Percentiles rank a stretch among this genome's conserved stretches.
Conservation (phyloP, 1,140 invertebrate species). For the Brachionus asplanchnoidis region DNA sequence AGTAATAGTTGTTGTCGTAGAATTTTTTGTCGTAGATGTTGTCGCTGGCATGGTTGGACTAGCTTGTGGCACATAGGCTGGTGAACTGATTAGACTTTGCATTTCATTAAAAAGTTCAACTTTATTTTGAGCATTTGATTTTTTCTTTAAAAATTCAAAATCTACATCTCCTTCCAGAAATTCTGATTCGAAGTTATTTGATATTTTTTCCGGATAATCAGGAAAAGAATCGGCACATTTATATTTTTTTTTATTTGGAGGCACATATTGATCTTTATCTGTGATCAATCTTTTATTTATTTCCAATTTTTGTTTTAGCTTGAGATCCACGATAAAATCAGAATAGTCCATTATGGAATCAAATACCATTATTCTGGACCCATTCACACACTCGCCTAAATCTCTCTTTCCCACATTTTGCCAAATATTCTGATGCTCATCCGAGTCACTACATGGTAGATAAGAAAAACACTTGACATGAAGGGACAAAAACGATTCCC, state of each 20-base stretch:
- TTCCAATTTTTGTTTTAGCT: not conserved
- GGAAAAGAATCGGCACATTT: slow-evolving; percentile 6
- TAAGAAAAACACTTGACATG: slow-evolving; percentile 7
- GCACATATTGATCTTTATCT: not conserved
- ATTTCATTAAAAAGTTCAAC: not conserved
- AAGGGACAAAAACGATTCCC: not conserved
- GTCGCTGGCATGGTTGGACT: not conserved
- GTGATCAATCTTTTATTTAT: not conserved
- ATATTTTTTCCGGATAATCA: not conserved
- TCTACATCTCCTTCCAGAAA: not conserved
- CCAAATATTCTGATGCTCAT: not conserved
- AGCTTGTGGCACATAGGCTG: not conserved
- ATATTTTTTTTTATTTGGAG: not conserved
- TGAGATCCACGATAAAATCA: not conserved
- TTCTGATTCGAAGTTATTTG: not conserved
- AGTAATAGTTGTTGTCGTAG: not conserved
- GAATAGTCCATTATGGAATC: not conserved
- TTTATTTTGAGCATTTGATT: not conserved
- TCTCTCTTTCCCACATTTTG: not conserved
- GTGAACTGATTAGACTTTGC: not conserved
- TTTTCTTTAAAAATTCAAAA: not conserved
- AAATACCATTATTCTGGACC: not conserved
- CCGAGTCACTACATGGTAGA: not conserved
- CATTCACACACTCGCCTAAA: not conserved
- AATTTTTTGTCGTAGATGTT: not conserved